These are phyloP conservation scores for Chironomus tentans DNA, from an alignment of 2,888 invertebrate species.

Conservation along the genomic window DNA sequence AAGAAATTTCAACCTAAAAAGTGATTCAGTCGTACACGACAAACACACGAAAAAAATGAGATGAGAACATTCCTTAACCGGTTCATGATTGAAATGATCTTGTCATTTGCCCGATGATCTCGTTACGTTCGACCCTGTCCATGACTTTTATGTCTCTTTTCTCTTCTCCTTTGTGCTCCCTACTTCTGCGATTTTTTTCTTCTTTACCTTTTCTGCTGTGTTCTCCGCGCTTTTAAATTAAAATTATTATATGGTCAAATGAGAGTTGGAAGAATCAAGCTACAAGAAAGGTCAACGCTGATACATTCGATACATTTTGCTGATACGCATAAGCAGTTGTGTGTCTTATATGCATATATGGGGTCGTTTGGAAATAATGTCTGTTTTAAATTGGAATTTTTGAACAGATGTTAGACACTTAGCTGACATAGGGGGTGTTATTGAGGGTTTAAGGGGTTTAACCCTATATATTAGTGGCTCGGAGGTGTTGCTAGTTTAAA, in stretches of 20 bases:
- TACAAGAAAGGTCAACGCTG: conserved; percentile 22
- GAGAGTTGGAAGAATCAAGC: conserved; percentile 1
- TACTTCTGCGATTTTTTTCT: too few species aligned
- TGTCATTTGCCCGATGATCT: neutral
- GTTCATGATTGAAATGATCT: neutral
- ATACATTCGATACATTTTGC: neutral
- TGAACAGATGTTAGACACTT: too few species aligned
- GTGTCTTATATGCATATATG: too few species aligned
- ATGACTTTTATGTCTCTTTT: conserved; percentile 7
- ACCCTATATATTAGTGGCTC: too few species aligned
- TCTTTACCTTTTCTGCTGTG: neutral
- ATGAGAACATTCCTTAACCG: neutral
- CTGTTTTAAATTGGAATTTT: too few species aligned
- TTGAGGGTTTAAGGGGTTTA: too few species aligned
- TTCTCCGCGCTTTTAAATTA: neutral
- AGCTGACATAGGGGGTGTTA: too few species aligned
- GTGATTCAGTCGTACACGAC: too few species aligned
- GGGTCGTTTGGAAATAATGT: too few species aligned
- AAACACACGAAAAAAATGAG: neutral
- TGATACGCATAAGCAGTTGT: neutral
- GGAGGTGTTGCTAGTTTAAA: too few species aligned
- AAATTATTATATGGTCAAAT: neutral
- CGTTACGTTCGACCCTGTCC: conserved; percentile 13
- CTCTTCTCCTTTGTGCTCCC: too few species aligned
- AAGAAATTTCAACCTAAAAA: neutral